A percentile compares a stretch with the other conserved stretches of the same genome.
Evolutionary conservation across 2,113 vertebrate genomes (phyloP).

Genomic region (Ctenodactylus gundi): DNA sequence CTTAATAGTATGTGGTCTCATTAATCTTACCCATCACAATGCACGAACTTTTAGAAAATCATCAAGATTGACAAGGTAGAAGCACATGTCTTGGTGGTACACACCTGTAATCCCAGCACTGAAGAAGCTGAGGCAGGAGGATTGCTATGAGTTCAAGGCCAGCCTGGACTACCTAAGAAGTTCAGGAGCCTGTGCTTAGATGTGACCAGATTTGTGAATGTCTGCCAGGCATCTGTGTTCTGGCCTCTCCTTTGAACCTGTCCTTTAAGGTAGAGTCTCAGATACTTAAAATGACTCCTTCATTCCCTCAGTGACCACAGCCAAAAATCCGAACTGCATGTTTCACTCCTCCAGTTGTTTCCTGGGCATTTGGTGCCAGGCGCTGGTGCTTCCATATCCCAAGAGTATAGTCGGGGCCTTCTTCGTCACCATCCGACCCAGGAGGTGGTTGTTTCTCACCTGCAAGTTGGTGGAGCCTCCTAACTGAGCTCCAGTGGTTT

Average conservation of each 20-base stretch:
- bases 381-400: not conserved
- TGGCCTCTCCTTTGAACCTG: not conserved
- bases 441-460: not conserved
- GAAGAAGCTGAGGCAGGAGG: not conserved
- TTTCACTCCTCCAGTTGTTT: not conserved
- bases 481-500: not conserved
- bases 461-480: not conserved
- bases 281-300: not conserved
- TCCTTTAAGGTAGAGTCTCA: not conserved
- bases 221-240: not conserved
- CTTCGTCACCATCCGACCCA: not conserved
- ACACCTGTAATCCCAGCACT: not conserved
- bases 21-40: constrained; percentile 61
- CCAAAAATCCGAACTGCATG: not conserved
- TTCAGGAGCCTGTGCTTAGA: no score
- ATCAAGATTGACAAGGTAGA: not conserved
- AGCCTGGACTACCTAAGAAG: not conserved
- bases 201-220: no score
- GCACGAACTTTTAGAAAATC: constrained; percentile 28
- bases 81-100: not conserved
- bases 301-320: not conserved
- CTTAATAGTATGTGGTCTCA: constrained; percentile 46
- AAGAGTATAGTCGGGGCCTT: not conserved
- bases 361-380: not conserved
- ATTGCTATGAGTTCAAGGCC: not conserved